Evolutionary conservation across 2,888 invertebrate species (phyloP).

Genomic region (Heliconius hortense): DNA sequence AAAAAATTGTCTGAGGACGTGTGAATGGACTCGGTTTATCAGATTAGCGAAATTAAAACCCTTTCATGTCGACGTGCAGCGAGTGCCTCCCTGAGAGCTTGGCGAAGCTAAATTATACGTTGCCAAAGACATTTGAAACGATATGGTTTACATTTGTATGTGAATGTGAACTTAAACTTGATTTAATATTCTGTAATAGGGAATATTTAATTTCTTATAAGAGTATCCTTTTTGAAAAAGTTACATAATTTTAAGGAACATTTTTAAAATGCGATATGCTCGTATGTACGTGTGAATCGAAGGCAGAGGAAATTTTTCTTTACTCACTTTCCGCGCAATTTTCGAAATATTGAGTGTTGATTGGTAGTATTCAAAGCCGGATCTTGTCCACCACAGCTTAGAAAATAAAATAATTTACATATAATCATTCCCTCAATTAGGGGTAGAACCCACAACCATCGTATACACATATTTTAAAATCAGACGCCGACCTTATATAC

Average conservation of each 20-base stretch:
- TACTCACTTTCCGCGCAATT: too few species aligned
- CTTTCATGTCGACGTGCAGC: conserved; percentile 50
- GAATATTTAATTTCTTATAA: background rate
- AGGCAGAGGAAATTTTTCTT: too few species aligned
- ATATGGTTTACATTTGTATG: conserved; percentile 2
- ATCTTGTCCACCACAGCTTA: too few species aligned
- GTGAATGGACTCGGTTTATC: conserved; percentile 46
- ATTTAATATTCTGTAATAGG: background rate
- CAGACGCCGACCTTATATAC: too few species aligned
- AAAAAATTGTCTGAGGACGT: conserved; percentile 37
- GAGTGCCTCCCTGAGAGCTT: conserved; percentile 38
- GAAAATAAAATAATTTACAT: background rate
- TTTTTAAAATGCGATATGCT: too few species aligned
- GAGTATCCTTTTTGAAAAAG: background rate
- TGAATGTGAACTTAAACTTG: background rate
- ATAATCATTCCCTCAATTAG: background rate
- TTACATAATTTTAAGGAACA: background rate
- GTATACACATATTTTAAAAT: too few species aligned
- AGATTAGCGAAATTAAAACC: conserved; percentile 52
- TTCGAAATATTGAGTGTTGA: too few species aligned
- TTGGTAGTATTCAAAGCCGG: too few species aligned
- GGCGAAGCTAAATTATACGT: conserved; percentile 23
- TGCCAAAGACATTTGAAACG: conserved; percentile 16
- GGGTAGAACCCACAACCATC: too few species aligned
- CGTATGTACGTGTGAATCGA: too few species aligned